Conservation (phyloP, 2,888 invertebrate species). For the Tanypteryx hageni region DNA sequence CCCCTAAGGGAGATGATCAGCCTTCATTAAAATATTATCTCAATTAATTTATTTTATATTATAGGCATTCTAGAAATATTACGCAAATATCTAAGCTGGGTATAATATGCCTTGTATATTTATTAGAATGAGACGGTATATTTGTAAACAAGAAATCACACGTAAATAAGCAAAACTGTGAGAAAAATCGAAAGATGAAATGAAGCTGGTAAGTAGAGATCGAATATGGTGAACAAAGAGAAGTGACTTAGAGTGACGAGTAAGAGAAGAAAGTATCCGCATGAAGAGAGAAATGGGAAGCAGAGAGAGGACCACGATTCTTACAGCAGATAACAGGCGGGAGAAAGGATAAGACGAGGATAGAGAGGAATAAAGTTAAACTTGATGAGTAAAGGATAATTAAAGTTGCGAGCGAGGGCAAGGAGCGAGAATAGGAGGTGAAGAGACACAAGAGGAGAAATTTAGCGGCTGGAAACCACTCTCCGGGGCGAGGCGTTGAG, state of each 20-base stretch:
- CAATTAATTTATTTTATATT: no score
- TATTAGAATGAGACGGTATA: no score
- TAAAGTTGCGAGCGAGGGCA: neutral
- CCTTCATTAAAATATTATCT: no score
- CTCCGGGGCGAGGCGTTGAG: neutral
- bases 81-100: no score
- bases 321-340: no score
- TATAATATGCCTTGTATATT: no score
- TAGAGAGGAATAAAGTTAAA: neutral
- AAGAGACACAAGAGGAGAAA: neutral
- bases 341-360: neutral
- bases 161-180: no score
- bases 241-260: neutral
- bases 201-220: neutral
- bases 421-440: neutral
- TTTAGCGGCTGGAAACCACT: constrained; percentile 10
- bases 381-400: neutral
- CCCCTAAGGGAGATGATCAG: no score
- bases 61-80: no score
- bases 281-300: neutral
- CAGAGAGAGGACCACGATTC: neutral
- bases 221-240: neutral
- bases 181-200: neutral
- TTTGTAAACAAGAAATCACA: no score
- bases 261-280: neutral